Percentiles rank a stretch among this genome's conserved stretches.
These are phyloP conservation scores for Maconellicoccus hirsutus DNA, from an alignment of 1,140 invertebrate species.

Conservation along the genomic window DNA sequence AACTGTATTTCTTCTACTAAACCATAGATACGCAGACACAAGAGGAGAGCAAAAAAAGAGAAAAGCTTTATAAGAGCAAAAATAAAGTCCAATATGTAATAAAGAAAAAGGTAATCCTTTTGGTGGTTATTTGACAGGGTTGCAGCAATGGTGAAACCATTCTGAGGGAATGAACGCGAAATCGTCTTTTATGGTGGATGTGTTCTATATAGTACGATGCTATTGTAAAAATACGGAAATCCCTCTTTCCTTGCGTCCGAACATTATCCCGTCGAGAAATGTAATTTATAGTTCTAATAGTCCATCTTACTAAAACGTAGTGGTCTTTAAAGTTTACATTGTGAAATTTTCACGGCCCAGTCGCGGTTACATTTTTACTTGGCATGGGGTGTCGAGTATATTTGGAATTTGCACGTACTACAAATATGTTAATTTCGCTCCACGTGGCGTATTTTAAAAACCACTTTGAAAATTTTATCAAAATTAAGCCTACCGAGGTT, in stretches of 20 bases:
- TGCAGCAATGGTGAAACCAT: slow-evolving; percentile 16
- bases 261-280: slow-evolving; percentile 19
- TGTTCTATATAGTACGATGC: neutral
- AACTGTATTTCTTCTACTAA: neutral
- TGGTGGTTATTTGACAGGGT: slow-evolving; percentile 16
- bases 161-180: neutral
- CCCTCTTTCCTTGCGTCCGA: neutral
- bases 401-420: too few species aligned
- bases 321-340: neutral
- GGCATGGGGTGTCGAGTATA: too few species aligned
- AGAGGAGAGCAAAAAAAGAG: neutral
- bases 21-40: neutral
- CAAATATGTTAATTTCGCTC: neutral
- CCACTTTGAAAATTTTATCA: neutral
- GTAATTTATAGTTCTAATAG: slow-evolving; percentile 22
- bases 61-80: slow-evolving; percentile 12
- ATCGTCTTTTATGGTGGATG: slow-evolving; percentile 10
- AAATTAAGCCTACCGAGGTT: too few species aligned
- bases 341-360: too few species aligned
- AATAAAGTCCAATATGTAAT: slow-evolving; percentile 22
- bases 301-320: slow-evolving; percentile 12
- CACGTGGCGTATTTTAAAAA: neutral
- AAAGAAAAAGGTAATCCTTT: slow-evolving; percentile 21
- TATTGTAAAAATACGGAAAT: slow-evolving; percentile 18
- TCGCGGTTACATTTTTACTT: too few species aligned